These are phyloP conservation scores for Hestina assimilis DNA, from an alignment of 1,140 invertebrate species.

Conservation along the genomic window DNA sequence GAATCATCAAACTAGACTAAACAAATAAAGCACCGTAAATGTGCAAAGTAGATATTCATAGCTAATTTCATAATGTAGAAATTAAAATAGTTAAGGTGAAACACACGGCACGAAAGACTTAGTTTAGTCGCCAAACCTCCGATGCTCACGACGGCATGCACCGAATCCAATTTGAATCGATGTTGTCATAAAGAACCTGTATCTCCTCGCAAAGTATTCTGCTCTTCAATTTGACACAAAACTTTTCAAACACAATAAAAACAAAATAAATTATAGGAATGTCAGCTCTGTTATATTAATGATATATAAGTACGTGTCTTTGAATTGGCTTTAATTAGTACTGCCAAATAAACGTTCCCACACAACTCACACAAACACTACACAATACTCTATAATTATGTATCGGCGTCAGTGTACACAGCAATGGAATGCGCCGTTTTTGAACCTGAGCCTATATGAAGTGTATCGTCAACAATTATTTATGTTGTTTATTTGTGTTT, in stretches of 20 bases:
- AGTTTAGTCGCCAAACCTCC: constrained; percentile 45
- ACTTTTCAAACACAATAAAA: too few relatives aligned
- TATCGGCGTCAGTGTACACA: constrained; percentile 60
- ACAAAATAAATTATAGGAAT: too few relatives aligned
- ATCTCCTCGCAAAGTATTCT: not conserved
- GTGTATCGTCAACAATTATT: constrained; percentile 55
- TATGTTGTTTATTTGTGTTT: constrained; percentile 60
- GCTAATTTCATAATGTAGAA: constrained; percentile 51
- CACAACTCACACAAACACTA: constrained; percentile 49
- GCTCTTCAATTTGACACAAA: not conserved
- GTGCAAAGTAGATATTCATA: constrained; percentile 51
- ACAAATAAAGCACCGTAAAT: constrained; percentile 53
- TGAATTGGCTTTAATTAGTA: constrained; percentile 37
- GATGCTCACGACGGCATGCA: constrained; percentile 44
- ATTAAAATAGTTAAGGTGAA: constrained; percentile 35
- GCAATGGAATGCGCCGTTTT: constrained; percentile 67
- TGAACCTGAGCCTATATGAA: constrained; percentile 60
- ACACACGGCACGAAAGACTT: constrained; percentile 54
- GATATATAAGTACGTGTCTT: constrained; percentile 21
- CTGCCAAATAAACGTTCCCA: constrained; percentile 30
- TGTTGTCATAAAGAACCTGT: not conserved
- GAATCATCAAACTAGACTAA: constrained; percentile 5
- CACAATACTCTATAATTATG: constrained; percentile 40
- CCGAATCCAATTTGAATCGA: constrained; percentile 36
- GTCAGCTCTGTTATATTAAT: not conserved